Evolutionary conservation across 2,797 vertebrate genomes (phyloP).

Genomic region (Enteromius trimaculatus): DNA sequence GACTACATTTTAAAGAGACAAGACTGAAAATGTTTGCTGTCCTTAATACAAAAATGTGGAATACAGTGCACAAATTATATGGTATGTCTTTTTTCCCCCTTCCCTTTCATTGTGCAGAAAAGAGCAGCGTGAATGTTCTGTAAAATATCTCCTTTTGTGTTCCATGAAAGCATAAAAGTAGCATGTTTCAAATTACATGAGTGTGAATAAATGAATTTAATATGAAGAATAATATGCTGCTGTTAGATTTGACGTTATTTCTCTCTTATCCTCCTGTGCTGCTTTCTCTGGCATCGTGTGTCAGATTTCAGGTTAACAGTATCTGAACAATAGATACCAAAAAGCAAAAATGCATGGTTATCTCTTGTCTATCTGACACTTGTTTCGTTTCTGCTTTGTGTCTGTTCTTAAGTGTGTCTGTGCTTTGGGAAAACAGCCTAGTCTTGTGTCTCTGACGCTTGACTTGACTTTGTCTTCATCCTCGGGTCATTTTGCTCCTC

Average conservation of each 20-base stretch:
- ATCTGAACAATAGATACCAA: neutral
- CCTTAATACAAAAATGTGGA: no score
- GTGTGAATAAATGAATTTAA: neutral
- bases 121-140: neutral
- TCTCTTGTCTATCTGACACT: neutral
- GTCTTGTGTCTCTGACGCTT: slow-evolving; percentile 15
- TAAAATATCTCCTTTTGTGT: neutral
- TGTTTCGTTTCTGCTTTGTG: neutral
- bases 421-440: neutral
- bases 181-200: neutral
- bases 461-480: neutral
- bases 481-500: slow-evolving; percentile 10
- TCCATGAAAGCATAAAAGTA: neutral
- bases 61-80: neutral
- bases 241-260: neutral
- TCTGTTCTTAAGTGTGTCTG: neutral
- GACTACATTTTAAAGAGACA: neutral
- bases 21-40: neutral
- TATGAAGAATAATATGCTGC: neutral
- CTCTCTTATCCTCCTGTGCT: neutral
- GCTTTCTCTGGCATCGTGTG: slow-evolving; percentile 4
- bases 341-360: neutral
- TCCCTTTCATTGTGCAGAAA: neutral
- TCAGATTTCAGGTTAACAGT: neutral
- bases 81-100: neutral